Base-by-base conservation (phyloP, 2,113 vertebrate genomes). In the Rhynchomys soricoides region DNA sequence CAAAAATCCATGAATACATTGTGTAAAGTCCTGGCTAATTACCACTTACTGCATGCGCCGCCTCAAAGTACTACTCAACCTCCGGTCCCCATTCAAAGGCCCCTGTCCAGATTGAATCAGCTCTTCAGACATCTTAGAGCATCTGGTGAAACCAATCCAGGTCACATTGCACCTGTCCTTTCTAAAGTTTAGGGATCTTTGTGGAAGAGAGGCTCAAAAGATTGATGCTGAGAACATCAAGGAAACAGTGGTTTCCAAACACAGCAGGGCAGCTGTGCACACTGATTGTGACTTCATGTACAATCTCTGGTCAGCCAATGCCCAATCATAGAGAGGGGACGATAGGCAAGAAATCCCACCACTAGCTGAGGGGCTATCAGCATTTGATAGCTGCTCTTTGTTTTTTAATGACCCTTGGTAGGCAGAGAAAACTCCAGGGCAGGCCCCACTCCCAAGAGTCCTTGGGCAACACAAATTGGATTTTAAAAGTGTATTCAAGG, bases 1-100 rank as follows among this genome's bases (percentile, higher is more conserved):
- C 4, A 74, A 85, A 93, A 97, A 78, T 91, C 21, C 79, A 87
- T 75, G 43, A 29, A 9, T 94, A 66, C 13, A 62, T 93, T 82
- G 6, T 64, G 57, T 78, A 91, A 90, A 87, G 13, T 48, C 57
- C 40, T 83, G 45, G 12, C 5, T 68, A 86, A 57, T 81, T 75
- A 89, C 22, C 26, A 40, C 29, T 89, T 91, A 64, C 7, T 85
- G 1, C 7, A 50, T 37, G 3, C 40, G 34, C 48, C 75, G 64
- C 50, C 50, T 79, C 37, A 26, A 95, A 81, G 19, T 22, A 66
- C 45, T 85, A 75, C 4, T 48, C 50, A 89, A 4, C 4, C 10
- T 86, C 5, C 3, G 19, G 82, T 82, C 57, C 59, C 48, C 13
- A 1, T 71, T 45, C 31, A 93, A 64, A 86, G 40, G 43, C 66